phyloP scores from a whole-genome alignment of 1,140 invertebrate genomes.

The Manduca sexta region DNA sequence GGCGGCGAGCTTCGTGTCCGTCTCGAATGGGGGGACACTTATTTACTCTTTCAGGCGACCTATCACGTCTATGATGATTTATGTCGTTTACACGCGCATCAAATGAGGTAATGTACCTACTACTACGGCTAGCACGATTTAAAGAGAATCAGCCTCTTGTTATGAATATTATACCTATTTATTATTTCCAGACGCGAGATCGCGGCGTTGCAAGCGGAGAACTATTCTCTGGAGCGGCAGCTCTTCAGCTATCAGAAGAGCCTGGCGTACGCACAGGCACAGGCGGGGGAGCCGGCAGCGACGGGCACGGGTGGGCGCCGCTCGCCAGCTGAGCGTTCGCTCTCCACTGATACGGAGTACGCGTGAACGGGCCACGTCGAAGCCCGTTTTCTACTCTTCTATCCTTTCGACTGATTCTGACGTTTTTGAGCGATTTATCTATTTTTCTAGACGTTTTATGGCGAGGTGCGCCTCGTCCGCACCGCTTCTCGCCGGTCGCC shows the following conservation, averaged over 20 bases:
- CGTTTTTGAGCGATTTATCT: conserved; percentile 73
- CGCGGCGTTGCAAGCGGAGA: conserved; percentile 86
- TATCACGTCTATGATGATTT: conserved; percentile 93
- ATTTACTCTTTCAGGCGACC: conserved; percentile 87
- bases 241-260: conserved; percentile 91
- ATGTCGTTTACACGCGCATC: conserved; percentile 86
- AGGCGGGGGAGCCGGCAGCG: conserved; percentile 68
- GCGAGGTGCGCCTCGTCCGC: conserved; percentile 66
- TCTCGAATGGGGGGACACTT: conserved; percentile 90
- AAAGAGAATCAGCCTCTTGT: background rate
- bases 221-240: conserved; percentile 89
- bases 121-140: background rate
- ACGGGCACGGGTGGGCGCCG: conserved; percentile 63
- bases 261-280: conserved; percentile 83
- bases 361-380: conserved; percentile 74
- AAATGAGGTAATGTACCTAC: conserved; percentile 79
- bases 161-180: background rate
- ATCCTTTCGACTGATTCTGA: conserved; percentile 68
- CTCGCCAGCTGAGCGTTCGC: conserved; percentile 75
- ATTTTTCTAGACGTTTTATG: conserved; percentile 73
- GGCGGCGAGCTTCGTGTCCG: conserved; percentile 85
- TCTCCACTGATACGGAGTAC: conserved; percentile 84
- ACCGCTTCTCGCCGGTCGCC: conserved; percentile 65
- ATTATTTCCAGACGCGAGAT: conserved; percentile 82
- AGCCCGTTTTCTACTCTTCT: conserved; percentile 65